Percentiles rank a stretch among this genome's conserved stretches.
These are phyloP conservation scores for Marronus borbonicus DNA, from an alignment of 2,888 invertebrate genomes.

Conservation along the genomic window DNA sequence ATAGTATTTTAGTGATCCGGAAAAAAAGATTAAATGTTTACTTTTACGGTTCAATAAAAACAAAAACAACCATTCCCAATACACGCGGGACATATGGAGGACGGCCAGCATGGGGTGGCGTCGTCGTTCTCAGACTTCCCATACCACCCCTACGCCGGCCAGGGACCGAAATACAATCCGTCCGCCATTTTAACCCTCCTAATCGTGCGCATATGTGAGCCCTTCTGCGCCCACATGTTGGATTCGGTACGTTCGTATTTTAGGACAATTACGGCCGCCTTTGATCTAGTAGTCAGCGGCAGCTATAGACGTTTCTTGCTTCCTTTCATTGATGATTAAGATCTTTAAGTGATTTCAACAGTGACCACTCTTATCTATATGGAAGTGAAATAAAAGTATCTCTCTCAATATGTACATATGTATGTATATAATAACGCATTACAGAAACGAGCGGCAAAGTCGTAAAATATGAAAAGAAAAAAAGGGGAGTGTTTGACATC, in stretches of 20 bases:
- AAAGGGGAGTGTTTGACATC: slow-evolving; percentile 8
- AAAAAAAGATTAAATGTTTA: slow-evolving; percentile 40
- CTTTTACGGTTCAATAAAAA: slow-evolving; percentile 44
- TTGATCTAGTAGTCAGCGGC: slow-evolving; percentile 25
- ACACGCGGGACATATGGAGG: slow-evolving; percentile 31
- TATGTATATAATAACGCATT: neutral
- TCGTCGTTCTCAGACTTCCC: slow-evolving; percentile 6
- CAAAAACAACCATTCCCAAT: slow-evolving; percentile 25
- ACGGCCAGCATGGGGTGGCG: slow-evolving; percentile 35
- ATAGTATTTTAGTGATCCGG: slow-evolving; percentile 26
- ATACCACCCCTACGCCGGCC: neutral
- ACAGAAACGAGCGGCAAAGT: neutral
- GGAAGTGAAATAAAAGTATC: neutral
- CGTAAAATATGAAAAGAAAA: slow-evolving; percentile 4
- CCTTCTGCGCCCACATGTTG: slow-evolving; percentile 30
- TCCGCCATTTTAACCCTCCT: slow-evolving; percentile 7
- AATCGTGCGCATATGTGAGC: neutral
- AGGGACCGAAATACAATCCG: slow-evolving; percentile 12
- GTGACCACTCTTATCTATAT: slow-evolving; percentile 29
- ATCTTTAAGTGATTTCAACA: slow-evolving; percentile 28
- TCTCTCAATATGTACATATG: neutral
- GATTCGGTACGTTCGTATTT: slow-evolving; percentile 21
- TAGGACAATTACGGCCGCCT: slow-evolving; percentile 36
- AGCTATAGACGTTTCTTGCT: slow-evolving; percentile 7
- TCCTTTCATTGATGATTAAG: slow-evolving; percentile 26